Evolutionary conservation across 2,113 vertebrate genomes (phyloP).

Genomic region (Gobiocypris rarus): DNA sequence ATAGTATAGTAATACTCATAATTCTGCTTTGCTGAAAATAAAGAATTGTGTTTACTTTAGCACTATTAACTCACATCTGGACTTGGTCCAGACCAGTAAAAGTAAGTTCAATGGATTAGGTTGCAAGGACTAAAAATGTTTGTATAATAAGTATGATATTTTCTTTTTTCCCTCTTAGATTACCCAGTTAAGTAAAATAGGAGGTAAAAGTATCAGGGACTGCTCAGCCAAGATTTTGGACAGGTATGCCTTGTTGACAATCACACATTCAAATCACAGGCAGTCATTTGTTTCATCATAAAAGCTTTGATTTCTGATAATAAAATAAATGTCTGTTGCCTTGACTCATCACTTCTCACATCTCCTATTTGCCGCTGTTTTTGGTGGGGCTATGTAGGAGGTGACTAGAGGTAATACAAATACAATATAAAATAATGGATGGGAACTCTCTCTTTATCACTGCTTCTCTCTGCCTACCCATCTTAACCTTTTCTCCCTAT

Average conservation of each 20-base stretch:
- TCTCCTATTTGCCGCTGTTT: neutral
- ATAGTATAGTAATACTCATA: neutral
- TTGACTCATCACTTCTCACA: neutral
- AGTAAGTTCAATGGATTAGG: neutral
- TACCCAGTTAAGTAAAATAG: neutral
- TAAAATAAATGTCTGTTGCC: neutral
- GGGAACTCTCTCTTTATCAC: neutral
- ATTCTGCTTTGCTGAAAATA: neutral
- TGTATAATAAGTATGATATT: neutral
- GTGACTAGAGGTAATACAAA: neutral
- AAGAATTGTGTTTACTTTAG: no score
- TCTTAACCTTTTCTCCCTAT: neutral
- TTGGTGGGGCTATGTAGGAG: neutral
- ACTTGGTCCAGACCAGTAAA: no score
- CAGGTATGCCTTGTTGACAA: neutral
- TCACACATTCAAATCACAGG: neutral
- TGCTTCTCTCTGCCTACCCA: neutral
- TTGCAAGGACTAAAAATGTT: neutral
- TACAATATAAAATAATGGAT: neutral
- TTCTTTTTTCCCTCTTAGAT: neutral
- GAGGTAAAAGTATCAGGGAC: neutral
- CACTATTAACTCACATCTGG: no score
- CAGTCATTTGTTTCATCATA: neutral
- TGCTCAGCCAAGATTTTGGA: neutral
- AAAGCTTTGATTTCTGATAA: neutral